These are phyloP conservation scores for Palloptera scutellata DNA, from an alignment of 2,888 invertebrate species.

Conservation along the genomic window DNA sequence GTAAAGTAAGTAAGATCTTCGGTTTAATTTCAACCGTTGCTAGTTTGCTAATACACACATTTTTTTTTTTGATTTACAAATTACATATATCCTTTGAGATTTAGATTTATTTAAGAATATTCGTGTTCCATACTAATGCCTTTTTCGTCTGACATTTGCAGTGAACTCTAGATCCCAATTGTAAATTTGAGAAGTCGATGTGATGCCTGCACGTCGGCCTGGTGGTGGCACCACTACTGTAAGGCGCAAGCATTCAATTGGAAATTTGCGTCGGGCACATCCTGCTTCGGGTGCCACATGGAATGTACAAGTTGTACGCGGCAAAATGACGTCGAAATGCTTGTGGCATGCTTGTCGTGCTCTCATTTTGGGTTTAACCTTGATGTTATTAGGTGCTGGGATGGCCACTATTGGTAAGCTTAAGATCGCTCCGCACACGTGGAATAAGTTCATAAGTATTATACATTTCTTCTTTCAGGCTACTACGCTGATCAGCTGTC, in stretches of 20 bases:
- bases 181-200: slow-evolving; percentile 14
- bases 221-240: slow-evolving; percentile 46
- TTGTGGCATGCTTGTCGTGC: slow-evolving; percentile 95
- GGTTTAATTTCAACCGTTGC: too few species aligned
- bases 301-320: slow-evolving; percentile 85
- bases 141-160: background rate
- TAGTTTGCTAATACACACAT: too few species aligned
- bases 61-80: too few species aligned
- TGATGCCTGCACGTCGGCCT: slow-evolving; percentile 41
- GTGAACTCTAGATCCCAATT: background rate
- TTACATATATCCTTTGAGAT: too few species aligned
- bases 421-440: too few species aligned
- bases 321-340: slow-evolving; percentile 88
- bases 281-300: slow-evolving; percentile 84
- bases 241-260: slow-evolving; percentile 62
- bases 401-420: slow-evolving; percentile 90
- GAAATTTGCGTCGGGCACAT: slow-evolving; percentile 74
- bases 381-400: slow-evolving; percentile 88
- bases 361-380: slow-evolving; percentile 82
- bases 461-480: slow-evolving; percentile 65
- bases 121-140: too few species aligned
- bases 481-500: slow-evolving; percentile 86
- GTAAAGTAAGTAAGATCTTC: too few species aligned
- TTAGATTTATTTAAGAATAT: too few species aligned
- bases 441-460: background rate